Percentiles rank a stretch among this genome's conserved stretches.
Evolutionary conservation across 2,797 vertebrate genomes (phyloP).

Genomic region (Jordanella pulchra): DNA sequence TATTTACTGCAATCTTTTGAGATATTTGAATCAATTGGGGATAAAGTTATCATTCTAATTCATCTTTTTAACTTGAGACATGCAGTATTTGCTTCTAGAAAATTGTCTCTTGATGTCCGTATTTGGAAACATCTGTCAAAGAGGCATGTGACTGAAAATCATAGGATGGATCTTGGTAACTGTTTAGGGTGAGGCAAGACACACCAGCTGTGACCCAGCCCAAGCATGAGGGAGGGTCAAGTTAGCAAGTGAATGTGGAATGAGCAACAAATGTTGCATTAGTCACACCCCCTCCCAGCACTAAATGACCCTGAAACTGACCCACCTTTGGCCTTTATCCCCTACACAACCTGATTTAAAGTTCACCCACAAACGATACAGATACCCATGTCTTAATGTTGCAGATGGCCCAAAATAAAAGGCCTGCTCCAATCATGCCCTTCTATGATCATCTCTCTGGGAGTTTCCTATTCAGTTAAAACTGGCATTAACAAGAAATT

Average conservation of each 20-base stretch:
- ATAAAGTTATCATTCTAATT: neutral
- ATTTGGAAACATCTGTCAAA: constrained; percentile 40
- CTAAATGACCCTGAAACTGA: constrained; percentile 31
- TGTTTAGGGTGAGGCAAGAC: constrained; percentile 29
- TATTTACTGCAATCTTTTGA: neutral
- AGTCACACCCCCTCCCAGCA: constrained; percentile 48
- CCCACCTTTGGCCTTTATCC: constrained; percentile 36
- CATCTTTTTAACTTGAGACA: neutral
- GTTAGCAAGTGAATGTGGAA: constrained; percentile 29
- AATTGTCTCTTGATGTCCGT: constrained; percentile 13
- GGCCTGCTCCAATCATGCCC: constrained; percentile 39
- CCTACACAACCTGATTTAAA: constrained; percentile 13
- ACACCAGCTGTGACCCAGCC: constrained; percentile 14
- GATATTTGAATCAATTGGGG: no score
- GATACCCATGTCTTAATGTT: constrained; percentile 30
- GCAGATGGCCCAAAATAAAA: constrained; percentile 57
- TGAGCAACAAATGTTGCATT: constrained; percentile 47
- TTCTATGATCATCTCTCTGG: constrained; percentile 58
- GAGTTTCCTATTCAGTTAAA: constrained; percentile 46
- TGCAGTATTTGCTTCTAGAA: neutral
- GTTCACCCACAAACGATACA: constrained; percentile 20
- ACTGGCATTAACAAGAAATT: constrained; percentile 38
- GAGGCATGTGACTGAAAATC: constrained; percentile 26
- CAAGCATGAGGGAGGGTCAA: constrained; percentile 30
- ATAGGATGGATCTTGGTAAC: constrained; percentile 30